These are phyloP conservation scores for Polyommatus iphigenia DNA, from an alignment of 2,888 invertebrate genomes.

Conservation along the genomic window DNA sequence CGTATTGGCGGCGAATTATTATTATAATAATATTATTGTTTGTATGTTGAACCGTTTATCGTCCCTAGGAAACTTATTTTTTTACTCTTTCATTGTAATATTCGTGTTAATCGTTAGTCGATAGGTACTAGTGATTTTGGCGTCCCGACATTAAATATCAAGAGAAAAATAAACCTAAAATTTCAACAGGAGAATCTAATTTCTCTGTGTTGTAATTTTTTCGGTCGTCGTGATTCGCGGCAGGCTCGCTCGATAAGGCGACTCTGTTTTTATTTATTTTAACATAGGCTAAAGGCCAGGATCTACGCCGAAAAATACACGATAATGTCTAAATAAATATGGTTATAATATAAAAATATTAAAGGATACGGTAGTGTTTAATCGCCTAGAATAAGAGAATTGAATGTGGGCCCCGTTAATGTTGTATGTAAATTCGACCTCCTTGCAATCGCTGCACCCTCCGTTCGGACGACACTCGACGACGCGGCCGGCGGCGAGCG, in stretches of 20 bases:
- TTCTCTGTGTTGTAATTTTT: background rate
- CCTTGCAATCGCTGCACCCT: background rate
- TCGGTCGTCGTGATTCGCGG: background rate
- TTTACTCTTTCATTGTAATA: slow-evolving; percentile 10
- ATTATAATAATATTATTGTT: background rate
- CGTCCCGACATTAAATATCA: background rate
- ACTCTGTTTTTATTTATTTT: slow-evolving; percentile 21
- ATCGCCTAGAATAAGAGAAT: slow-evolving; percentile 19
- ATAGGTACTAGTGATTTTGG: slow-evolving; percentile 16
- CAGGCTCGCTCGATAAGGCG: background rate
- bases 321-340: slow-evolving; percentile 21
- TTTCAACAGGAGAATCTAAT: background rate
- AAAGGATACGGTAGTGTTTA: slow-evolving; percentile 26
- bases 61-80: slow-evolving; percentile 8
- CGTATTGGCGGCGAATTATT: background rate
- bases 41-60: background rate
- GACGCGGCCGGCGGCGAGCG: slow-evolving; percentile 31
- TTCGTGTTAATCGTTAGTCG: slow-evolving; percentile 12
- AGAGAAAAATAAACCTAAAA: background rate
- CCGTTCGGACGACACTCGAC: slow-evolving; percentile 5
- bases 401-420: background rate
- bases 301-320: background rate
- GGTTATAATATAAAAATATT: slow-evolving; percentile 15
- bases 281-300: slow-evolving; percentile 7
- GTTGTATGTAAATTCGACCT: background rate